Evolutionary conservation across 1,140 invertebrate species (phyloP).

Genomic region (Parasteatoda tepidariorum): DNA sequence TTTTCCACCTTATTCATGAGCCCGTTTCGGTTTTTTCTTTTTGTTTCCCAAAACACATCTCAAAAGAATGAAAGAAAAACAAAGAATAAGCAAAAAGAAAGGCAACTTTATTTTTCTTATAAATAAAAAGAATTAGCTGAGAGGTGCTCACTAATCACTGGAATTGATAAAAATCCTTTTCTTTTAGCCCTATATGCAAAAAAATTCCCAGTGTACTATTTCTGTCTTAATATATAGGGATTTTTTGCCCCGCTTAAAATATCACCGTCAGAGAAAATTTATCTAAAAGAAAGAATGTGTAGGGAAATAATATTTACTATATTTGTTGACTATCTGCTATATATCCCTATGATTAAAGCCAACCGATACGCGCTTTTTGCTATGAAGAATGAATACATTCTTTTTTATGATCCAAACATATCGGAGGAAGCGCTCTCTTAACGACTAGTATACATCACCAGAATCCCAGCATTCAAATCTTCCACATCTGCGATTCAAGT

Average conservation of each 20-base stretch:
- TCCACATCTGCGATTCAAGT: slow-evolving; percentile 57
- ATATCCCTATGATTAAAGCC: slow-evolving; percentile 42
- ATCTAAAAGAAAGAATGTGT: no score
- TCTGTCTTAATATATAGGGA: no score
- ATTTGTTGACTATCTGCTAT: neutral
- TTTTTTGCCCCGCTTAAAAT: no score
- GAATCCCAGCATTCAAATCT: slow-evolving; percentile 61
- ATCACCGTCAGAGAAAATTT: no score
- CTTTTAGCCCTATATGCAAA: no score
- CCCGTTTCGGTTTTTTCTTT: neutral
- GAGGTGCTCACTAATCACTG: neutral
- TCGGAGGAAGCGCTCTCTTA: slow-evolving; percentile 39
- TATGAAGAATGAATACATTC: slow-evolving; percentile 56
- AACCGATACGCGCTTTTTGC: slow-evolving; percentile 50
- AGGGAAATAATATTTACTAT: no score
- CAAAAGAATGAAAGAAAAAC: neutral
- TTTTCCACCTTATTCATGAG: slow-evolving; percentile 25
- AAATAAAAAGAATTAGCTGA: neutral
- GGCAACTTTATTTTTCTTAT: neutral
- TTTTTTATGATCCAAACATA: slow-evolving; percentile 49
- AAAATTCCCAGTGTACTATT: no score
- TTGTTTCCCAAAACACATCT: neutral
- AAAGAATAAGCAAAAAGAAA: neutral
- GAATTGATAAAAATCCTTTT: neutral
- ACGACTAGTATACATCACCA: slow-evolving; percentile 54